Conservation (phyloP, 1,140 invertebrate genomes). For the Heliconius himera region DNA sequence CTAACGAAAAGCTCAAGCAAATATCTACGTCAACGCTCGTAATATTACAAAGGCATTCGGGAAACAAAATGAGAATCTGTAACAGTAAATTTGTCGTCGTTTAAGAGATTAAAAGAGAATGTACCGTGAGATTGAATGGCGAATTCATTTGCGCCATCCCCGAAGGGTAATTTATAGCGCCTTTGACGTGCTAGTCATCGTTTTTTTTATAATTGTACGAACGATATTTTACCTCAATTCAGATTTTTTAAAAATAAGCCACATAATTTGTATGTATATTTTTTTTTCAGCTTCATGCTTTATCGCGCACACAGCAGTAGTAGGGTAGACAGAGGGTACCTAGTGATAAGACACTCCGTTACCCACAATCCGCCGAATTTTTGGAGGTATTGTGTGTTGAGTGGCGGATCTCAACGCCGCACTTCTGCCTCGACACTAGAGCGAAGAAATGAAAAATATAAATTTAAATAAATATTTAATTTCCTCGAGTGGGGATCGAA, state of each 20-base stretch:
- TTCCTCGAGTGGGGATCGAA: no score
- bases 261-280: background rate
- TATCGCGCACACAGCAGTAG: no score
- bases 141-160: constrained; percentile 71
- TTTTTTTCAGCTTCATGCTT: no score
- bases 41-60: constrained; percentile 62
- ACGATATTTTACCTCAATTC: background rate
- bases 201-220: constrained; percentile 19
- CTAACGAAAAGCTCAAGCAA: constrained; percentile 51
- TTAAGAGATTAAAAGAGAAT: constrained; percentile 78
- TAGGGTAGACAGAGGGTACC: no score
- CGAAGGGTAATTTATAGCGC: constrained; percentile 65
- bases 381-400: no score
- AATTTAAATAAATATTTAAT: background rate
- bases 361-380: no score
- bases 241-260: constrained; percentile 19
- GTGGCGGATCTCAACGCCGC: no score
- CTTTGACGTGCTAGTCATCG: constrained; percentile 53
- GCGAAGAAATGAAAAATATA: background rate
- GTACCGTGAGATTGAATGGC: constrained; percentile 76
- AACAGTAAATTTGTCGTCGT: constrained; percentile 77
- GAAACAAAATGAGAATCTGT: constrained; percentile 73
- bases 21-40: constrained; percentile 55
- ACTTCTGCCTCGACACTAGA: no score
- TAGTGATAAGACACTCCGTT: no score